These are phyloP conservation scores for Leucoraja erinaceus DNA, from an alignment of 2,113 vertebrate genomes.

Conservation along the genomic window DNA sequence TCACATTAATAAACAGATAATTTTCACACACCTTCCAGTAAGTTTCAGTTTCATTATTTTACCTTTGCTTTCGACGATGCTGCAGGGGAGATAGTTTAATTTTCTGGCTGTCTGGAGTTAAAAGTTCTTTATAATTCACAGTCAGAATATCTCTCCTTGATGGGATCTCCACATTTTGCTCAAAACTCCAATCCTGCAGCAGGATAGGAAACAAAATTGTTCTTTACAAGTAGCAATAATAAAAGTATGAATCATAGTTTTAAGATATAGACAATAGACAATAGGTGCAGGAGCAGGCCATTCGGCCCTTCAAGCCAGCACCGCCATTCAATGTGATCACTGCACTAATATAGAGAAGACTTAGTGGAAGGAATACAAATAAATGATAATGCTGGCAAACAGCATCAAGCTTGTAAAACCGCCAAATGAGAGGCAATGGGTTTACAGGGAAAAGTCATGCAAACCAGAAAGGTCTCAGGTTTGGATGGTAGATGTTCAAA, in stretches of 20 bases:
- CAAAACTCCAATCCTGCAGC: not conserved
- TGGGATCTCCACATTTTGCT: not conserved
- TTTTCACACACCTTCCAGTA: not conserved
- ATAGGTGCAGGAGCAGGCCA: too few species aligned
- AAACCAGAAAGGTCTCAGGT: not conserved
- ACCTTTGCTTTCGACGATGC: conserved; percentile 10
- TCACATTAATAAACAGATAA: too few species aligned
- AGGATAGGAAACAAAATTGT: not conserved
- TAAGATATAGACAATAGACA: too few species aligned
- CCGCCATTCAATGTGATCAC: too few species aligned
- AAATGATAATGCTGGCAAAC: not conserved
- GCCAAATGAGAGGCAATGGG: not conserved
- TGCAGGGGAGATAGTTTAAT: conserved; percentile 17
- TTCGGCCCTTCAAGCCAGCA: too few species aligned
- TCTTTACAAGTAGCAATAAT: not conserved
- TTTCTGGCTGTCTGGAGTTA: conserved; percentile 14
- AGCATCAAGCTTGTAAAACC: not conserved
- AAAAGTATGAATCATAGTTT: not conserved
- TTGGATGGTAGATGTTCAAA: too few species aligned
- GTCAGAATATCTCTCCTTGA: not conserved
- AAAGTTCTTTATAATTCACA: not conserved
- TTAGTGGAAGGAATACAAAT: not conserved
- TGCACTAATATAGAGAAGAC: not conserved
- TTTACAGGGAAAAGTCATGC: not conserved
- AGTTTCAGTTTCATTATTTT: not conserved